phyloP scores from a whole-genome alignment of 2,888 invertebrate genomes.

The Xestia xanthographa region DNA sequence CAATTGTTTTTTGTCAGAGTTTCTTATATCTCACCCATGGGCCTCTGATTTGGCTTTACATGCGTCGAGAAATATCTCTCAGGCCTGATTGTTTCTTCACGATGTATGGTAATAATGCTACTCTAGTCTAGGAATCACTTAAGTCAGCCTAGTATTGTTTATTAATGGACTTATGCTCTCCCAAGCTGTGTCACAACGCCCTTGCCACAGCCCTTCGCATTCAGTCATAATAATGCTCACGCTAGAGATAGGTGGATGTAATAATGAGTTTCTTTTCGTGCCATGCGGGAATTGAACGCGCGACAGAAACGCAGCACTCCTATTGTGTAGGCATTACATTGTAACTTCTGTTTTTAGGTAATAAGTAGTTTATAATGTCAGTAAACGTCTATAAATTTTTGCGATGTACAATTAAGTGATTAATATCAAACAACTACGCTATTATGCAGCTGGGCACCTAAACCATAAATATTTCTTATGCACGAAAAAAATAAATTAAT shows the following conservation, averaged over 20 bases:
- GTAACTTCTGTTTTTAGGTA: neutral
- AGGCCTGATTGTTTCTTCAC: no score
- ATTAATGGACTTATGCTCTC: neutral
- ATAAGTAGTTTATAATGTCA: neutral
- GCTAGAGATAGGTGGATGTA: neutral
- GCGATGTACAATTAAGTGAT: neutral
- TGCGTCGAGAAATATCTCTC: no score
- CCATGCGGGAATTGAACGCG: neutral
- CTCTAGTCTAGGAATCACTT: neutral
- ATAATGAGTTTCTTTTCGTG: neutral
- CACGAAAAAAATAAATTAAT: constrained; percentile 40
- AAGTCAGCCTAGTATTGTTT: neutral
- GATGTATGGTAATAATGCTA: neutral
- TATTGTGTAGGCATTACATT: neutral
- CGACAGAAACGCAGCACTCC: neutral
- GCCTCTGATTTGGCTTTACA: no score
- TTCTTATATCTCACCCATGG: no score
- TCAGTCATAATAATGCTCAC: neutral
- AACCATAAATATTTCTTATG: constrained; percentile 9
- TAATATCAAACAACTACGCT: neutral
- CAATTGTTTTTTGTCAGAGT: neutral
- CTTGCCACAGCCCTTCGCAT: neutral
- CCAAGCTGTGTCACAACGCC: neutral
- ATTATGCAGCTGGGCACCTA: neutral
- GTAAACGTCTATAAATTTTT: neutral